Base-by-base conservation (phyloP, 2,888 invertebrate species). In the Pteria penguin region DNA sequence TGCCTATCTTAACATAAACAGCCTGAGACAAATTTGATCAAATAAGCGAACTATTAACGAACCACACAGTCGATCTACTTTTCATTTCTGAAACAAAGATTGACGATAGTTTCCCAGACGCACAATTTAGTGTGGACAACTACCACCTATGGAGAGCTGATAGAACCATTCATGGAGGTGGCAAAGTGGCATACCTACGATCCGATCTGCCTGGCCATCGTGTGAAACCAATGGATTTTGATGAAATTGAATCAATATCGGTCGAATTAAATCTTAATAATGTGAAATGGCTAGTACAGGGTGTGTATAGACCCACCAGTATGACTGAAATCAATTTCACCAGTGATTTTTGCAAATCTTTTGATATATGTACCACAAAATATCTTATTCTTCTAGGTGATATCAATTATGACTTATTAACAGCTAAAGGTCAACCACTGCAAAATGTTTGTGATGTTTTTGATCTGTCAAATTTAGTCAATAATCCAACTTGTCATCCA, bases 101-200 rank as follows among this genome's bases (percentile, higher is more conserved):
- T 33, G 58, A 69, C 27, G 27, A 69, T 11, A 60, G 60, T 58
- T 69, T 69, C 29, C 69, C 60, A 14, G 29, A 69, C 45, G 2
- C 69, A n/a, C 8, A 24, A n/a, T 45, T 60, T 60, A 27, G 11
- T 24, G 69, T 60, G 4, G 58, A 60, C 14, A 69, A 36, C 29
- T 61, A 36, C 24, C 8, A 29, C 26, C 4, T 69, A 4, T 60
- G 57, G 27, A 4, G 69, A 36, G 58, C 69, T 14, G 72, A 75
- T 62, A 33, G 75, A 60, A 75, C 68, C 36, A 27, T 24, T n/a
- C 36, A 72, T 45, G 78, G 78, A 5, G 75, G 78, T 14, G 78
- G 72, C 18, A n/a, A 75, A 22, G 52, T 68, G 1, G 67, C 78
- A 8, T 78, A 68, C 29, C 32, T 72, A 11, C 29, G 78, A 14